These are phyloP conservation scores for Enteromius thamalakanensis DNA, from an alignment of 2,797 vertebrate genomes.

Conservation along the genomic window DNA sequence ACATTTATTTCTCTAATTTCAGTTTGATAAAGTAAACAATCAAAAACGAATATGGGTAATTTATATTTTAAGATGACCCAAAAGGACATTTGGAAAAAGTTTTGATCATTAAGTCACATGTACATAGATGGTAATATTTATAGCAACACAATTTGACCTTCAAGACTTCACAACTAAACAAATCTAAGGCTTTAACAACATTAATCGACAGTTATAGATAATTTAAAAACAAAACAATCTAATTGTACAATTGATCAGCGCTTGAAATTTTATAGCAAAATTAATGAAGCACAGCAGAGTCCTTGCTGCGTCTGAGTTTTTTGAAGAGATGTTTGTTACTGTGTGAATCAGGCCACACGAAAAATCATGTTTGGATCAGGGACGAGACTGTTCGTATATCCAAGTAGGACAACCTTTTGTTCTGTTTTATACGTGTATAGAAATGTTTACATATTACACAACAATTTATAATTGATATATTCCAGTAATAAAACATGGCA, in stretches of 20 bases:
- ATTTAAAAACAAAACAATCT: too few species aligned
- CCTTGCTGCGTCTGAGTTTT: background rate
- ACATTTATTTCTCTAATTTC: background rate
- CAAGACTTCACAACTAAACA: background rate
- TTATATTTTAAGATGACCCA: background rate
- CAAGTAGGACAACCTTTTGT: slow-evolving; percentile 24
- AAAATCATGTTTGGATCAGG: slow-evolving; percentile 41
- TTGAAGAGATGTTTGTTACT: slow-evolving; percentile 21
- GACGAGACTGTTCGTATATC: slow-evolving; percentile 18
- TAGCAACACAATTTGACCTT: background rate
- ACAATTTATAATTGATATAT: background rate
- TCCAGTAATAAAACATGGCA: background rate
- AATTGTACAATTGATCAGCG: background rate
- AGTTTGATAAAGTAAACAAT: background rate
- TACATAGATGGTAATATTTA: background rate
- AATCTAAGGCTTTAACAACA: background rate
- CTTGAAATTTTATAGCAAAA: background rate
- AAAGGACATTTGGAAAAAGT: background rate
- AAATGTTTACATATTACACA: background rate
- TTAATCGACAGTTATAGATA: background rate
- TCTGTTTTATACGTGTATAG: background rate
- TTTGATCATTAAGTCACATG: background rate
- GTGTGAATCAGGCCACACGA: slow-evolving; percentile 8
- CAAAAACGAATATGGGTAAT: background rate
- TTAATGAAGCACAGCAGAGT: background rate